phyloP scores from a whole-genome alignment of 2,113 vertebrate species.

The Oxyruncus cristatus region DNA sequence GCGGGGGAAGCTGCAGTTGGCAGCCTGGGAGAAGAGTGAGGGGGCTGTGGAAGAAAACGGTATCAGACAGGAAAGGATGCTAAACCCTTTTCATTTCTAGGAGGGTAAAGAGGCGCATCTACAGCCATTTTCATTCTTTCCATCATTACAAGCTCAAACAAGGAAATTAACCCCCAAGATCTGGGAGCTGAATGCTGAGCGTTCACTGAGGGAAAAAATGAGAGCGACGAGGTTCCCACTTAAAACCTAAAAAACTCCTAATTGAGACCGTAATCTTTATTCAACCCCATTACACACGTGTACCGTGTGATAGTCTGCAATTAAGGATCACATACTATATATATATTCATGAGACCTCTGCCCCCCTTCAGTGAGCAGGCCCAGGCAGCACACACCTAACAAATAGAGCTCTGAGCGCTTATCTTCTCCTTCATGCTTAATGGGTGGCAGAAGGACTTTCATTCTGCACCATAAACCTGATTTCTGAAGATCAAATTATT shows the following conservation, averaged over 20 bases:
- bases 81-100: not conserved
- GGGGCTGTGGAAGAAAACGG: not conserved
- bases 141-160: not conserved
- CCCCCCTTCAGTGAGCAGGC: not conserved
- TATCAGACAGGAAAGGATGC: not conserved
- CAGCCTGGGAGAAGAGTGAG: not conserved
- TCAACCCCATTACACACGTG: not conserved
- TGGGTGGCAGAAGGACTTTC: not conserved
- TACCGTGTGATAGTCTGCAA: not conserved
- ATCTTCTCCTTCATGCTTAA: not conserved
- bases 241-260: not conserved
- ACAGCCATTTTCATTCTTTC: not conserved
- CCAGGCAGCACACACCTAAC: not conserved
- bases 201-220: not conserved
- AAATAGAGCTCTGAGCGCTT: not conserved
- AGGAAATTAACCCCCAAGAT: not conserved
- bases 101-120: rapidly evolving
- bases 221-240: not conserved
- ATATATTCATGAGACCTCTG: not conserved
- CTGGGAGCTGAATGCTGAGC: not conserved
- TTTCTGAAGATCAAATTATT: not conserved
- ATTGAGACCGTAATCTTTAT: not conserved
- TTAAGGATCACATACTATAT: not conserved
- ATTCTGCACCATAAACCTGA: not conserved
- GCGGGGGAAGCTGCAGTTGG: not conserved